These are phyloP conservation scores for Odontamblyopus lacepedii DNA, from an alignment of 2,797 vertebrate genomes.

Conservation along the genomic window DNA sequence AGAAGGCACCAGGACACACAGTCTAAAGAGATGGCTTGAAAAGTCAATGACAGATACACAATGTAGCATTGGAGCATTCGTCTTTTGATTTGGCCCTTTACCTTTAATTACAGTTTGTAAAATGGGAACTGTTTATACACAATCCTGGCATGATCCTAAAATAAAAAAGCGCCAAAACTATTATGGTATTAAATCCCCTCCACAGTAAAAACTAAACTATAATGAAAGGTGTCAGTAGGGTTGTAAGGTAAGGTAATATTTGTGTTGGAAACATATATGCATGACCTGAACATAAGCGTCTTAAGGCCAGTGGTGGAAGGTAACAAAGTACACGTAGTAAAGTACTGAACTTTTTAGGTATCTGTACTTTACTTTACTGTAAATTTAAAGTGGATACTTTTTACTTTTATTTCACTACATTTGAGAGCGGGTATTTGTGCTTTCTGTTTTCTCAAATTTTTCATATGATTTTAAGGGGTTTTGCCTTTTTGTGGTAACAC, in stretches of 20 bases:
- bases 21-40: background rate
- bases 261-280: background rate
- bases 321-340: too few species aligned
- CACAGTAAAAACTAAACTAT: background rate
- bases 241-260: background rate
- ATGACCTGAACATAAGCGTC: too few species aligned
- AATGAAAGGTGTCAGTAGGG: background rate
- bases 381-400: too few species aligned
- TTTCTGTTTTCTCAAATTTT: too few species aligned
- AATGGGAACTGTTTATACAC: constrained; percentile 1
- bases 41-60: background rate
- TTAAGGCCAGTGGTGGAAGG: background rate
- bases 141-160: constrained; percentile 4
- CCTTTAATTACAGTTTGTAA: constrained; percentile 12
- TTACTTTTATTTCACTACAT: too few species aligned
- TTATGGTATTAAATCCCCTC: background rate
- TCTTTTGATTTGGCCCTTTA: constrained; percentile 1
- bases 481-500: too few species aligned
- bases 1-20: constrained; percentile 8
- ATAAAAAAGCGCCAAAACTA: background rate
- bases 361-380: too few species aligned
- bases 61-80: background rate
- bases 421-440: too few species aligned
- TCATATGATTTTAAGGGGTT: too few species aligned
- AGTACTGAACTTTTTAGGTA: too few species aligned